Percentiles rank a stretch among this genome's conserved stretches.
phyloP scores from a whole-genome alignment of 2,797 vertebrate species.

The Muscicapa striata region DNA sequence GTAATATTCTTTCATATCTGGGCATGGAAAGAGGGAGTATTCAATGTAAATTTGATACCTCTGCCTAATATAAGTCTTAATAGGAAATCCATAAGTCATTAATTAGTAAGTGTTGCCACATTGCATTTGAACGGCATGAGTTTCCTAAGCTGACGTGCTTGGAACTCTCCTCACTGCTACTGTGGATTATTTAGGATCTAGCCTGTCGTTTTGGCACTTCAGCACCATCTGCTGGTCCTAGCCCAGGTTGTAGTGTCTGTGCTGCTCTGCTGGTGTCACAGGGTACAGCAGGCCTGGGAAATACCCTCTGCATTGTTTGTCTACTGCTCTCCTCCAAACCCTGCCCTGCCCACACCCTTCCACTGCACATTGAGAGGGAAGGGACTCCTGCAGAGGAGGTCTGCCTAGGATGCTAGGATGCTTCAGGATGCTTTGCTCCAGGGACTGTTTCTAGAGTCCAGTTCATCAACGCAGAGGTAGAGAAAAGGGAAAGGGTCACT shows the following conservation, averaged over 20 bases:
- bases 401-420: not conserved
- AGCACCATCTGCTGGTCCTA: slow-evolving; percentile 24
- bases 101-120: not conserved
- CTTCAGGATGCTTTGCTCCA: not conserved
- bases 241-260: not conserved
- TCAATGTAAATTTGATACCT: not conserved
- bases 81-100: fast-evolving
- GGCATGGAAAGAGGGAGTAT: not conserved
- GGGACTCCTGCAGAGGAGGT: not conserved
- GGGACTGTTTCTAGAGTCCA: not conserved
- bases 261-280: not conserved
- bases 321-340: not conserved
- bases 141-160: not conserved
- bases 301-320: not conserved
- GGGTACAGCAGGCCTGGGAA: not conserved
- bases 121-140: fast-evolving
- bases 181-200: not conserved
- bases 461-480: fast-evolving
- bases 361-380: not conserved
- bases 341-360: not conserved
- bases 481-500: not conserved
- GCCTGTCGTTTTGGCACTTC: not conserved
- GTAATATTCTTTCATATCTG: not conserved
- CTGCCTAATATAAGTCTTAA: not conserved
- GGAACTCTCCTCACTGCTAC: not conserved